Evolutionary conservation across 2,888 invertebrate genomes (phyloP), one percentile per base, ranked within the genome.

Genomic region (Papilio gigon): DNA sequence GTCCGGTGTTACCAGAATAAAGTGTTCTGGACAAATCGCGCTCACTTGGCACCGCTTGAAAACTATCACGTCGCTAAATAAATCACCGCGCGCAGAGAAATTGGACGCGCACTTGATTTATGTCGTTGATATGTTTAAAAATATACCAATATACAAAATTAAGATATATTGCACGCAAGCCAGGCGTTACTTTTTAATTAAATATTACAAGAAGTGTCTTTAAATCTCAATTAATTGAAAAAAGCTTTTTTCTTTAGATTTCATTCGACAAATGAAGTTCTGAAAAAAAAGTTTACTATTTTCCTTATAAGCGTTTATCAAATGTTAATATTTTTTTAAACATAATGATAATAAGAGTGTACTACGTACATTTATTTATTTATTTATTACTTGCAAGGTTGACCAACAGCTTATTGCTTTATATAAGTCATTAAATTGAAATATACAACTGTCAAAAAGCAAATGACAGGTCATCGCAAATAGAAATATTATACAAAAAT

Each of bases 1-100:
- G 63, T 56, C 65, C 59, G 67, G 63, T 71, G 73, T 73, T 73
- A 73, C 74, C 69, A 72, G 71, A 65, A 71, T 69, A 70, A 70
- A 65, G 65, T 74, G 72, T 74, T 71, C 61, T 47, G 66, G 74
- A 76, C 73, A 73, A 74, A 72, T 71, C 71, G 71, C 74, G 73
- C 71, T 73, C 71, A 72, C 71, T 75, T 76, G 73, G 74, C 76
- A 72, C 71, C 64, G 66, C 62, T 47, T 71, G 30, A 71, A 53
- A 65, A 69, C 69, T 69, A 65, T 56, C 65, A 56, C 65, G 65
- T 69, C 42, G 69, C 60, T 35, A 61, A 65, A 65, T 69, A 69
- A 69, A 69, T 69, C 69, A 65, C 53, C 61, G 33, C 27, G 53
- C 65, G 61, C 69, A 53, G 61, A 62, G 61, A 69, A 69, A 69